phyloP scores from a whole-genome alignment of 2,113 vertebrate species.

The Xerus inauris region DNA sequence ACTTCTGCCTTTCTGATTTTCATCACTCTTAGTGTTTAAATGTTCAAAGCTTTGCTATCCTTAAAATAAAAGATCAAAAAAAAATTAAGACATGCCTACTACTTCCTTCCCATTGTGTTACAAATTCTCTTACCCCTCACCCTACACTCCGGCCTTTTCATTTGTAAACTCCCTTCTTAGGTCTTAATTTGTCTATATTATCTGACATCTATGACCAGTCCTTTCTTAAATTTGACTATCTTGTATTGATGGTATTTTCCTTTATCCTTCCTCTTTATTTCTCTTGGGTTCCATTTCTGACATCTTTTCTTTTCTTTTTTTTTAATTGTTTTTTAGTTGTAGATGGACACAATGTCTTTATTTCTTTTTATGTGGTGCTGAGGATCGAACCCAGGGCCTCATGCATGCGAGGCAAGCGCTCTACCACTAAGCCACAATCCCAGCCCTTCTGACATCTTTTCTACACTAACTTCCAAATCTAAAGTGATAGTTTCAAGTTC shows the following conservation, averaged over 20 bases:
- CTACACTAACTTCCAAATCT: conserved; percentile 7
- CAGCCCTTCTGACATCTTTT: conserved; percentile 19
- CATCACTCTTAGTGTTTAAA: conserved; percentile 47
- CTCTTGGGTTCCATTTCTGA: neutral
- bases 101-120: neutral
- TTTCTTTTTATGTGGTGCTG: too few relatives aligned
- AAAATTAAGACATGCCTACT: neutral
- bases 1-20: conserved; percentile 28
- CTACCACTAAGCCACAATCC: too few relatives aligned
- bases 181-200: neutral
- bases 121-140: neutral
- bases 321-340: too few relatives aligned
- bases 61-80: conserved; percentile 35
- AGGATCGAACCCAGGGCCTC: too few relatives aligned
- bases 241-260: conserved; percentile 9
- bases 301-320: too few relatives aligned
- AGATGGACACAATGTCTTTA: too few relatives aligned
- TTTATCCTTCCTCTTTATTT: neutral
- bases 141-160: neutral
- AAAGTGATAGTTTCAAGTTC: neutral
- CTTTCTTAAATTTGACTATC: neutral
- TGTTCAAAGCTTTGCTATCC: conserved; percentile 4
- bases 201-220: neutral
- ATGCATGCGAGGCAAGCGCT: too few relatives aligned
- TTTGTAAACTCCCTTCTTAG: conserved; percentile 25